phyloP scores from a whole-genome alignment of 2,888 invertebrate species.

The Megalurothrips usitatus region DNA sequence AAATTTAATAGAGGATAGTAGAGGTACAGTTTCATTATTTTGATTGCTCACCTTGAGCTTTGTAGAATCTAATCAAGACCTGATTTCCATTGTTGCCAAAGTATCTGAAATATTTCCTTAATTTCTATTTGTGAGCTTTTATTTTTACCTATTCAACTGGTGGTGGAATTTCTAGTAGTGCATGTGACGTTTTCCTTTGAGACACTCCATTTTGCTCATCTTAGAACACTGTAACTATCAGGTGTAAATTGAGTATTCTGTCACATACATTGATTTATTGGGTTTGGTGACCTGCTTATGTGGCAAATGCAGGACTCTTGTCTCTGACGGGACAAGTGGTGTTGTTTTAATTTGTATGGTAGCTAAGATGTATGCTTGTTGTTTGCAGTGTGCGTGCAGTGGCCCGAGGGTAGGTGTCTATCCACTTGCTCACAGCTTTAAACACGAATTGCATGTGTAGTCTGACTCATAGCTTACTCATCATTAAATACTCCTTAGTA shows the following conservation, averaged over 20 bases:
- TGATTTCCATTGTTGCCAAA: no score
- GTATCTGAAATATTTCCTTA: slow-evolving; percentile 36
- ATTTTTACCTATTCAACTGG: background rate
- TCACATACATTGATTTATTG: slow-evolving; percentile 20
- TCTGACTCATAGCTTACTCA: no score
- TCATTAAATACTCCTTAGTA: no score
- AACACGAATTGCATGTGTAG: background rate
- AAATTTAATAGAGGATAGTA: no score
- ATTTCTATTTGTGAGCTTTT: slow-evolving; percentile 35
- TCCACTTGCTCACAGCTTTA: slow-evolving; percentile 29
- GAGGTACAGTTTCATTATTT: no score
- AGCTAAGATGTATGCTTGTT: slow-evolving; percentile 42
- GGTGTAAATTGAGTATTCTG: no score
- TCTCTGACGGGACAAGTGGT: slow-evolving; percentile 42
- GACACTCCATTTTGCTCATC: background rate
- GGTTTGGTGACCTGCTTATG: slow-evolving; percentile 27
- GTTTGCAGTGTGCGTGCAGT: slow-evolving; percentile 83
- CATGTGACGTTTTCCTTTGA: background rate
- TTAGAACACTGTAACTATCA: background rate
- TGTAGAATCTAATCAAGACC: no score
- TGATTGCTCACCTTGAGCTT: no score
- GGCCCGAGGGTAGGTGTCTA: slow-evolving; percentile 74
- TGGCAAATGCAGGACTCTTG: background rate
- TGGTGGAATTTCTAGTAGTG: slow-evolving; percentile 28
- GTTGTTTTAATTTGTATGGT: slow-evolving; percentile 47